phyloP scores from a whole-genome alignment of 1,140 invertebrate genomes.

The Caenorhabditis tropicalis region DNA sequence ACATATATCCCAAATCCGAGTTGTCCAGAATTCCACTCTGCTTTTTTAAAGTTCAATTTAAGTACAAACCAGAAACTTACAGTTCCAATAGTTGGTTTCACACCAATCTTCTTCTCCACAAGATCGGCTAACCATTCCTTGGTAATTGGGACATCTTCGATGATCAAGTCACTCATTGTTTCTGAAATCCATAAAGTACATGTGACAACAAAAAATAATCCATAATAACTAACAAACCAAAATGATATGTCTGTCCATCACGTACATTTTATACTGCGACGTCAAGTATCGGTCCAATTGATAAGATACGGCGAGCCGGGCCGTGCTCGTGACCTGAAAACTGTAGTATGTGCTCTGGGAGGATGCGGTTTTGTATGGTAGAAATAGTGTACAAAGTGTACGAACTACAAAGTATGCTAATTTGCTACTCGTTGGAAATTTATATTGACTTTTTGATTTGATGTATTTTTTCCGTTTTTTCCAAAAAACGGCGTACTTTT shows the following conservation, averaged over 20 bases:
- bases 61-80: background rate
- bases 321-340: constrained; percentile 11
- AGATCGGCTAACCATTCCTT: constrained; percentile 2
- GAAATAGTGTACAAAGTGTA: background rate
- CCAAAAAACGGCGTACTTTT: too few relatives aligned
- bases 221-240: background rate
- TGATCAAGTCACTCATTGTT: background rate
- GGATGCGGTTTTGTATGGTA: background rate
- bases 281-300: background rate
- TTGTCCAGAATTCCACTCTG: constrained; percentile 37
- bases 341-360: constrained; percentile 7
- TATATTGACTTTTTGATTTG: too few relatives aligned
- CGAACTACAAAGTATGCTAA: background rate
- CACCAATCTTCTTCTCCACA: constrained; percentile 2
- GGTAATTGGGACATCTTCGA: background rate
- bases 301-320: constrained; percentile 3
- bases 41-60: background rate
- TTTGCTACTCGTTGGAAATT: background rate
- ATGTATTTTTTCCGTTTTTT: too few relatives aligned
- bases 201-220: background rate
- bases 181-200: background rate
- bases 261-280: constrained; percentile 23
- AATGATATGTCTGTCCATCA: background rate
- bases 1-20: constrained; percentile 21
- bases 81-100: background rate